phyloP scores from a whole-genome alignment of 2,797 vertebrate species.

The Sardinella longiceps region DNA sequence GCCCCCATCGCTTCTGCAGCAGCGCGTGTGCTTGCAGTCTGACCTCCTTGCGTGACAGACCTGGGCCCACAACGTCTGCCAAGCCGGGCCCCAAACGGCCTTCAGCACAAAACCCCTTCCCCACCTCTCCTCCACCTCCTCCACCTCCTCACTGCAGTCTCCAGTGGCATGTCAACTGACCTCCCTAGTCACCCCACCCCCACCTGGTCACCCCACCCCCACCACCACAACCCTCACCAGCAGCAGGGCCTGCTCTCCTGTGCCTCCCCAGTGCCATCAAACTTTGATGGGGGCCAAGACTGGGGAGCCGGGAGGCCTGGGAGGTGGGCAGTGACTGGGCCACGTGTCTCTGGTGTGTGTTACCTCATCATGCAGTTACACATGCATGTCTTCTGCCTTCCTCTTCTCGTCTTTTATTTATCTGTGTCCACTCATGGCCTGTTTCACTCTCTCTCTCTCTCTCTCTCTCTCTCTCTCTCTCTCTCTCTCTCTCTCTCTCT shows the following conservation, averaged over 20 bases:
- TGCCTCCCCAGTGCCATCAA: constrained; percentile 72
- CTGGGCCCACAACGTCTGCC: constrained; percentile 56
- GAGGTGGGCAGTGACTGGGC: constrained; percentile 64
- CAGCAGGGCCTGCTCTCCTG: constrained; percentile 48
- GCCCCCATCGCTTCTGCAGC: no score
- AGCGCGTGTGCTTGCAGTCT: constrained; percentile 46
- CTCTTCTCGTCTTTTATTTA: not conserved
- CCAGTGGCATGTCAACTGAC: constrained; percentile 60
- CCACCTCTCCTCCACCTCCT: constrained; percentile 50
- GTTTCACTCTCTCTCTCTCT: not conserved
- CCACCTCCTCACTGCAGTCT: constrained; percentile 58
- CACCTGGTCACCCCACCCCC: constrained; percentile 56
- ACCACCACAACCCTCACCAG: constrained; percentile 68
- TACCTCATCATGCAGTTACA: not conserved
- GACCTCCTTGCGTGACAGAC: constrained; percentile 55
- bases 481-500: not conserved
- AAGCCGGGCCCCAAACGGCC: constrained; percentile 74
- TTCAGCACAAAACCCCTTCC: constrained; percentile 31
- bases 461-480: not conserved
- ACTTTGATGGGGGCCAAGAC: constrained; percentile 74
- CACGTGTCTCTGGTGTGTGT: not conserved
- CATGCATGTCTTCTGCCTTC: not conserved
- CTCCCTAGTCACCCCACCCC: constrained; percentile 74
- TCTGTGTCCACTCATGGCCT: not conserved
- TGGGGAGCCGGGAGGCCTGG: constrained; percentile 65